phyloP scores from a whole-genome alignment of 2,113 vertebrate species.

The Entosphenus tridentatus region DNA sequence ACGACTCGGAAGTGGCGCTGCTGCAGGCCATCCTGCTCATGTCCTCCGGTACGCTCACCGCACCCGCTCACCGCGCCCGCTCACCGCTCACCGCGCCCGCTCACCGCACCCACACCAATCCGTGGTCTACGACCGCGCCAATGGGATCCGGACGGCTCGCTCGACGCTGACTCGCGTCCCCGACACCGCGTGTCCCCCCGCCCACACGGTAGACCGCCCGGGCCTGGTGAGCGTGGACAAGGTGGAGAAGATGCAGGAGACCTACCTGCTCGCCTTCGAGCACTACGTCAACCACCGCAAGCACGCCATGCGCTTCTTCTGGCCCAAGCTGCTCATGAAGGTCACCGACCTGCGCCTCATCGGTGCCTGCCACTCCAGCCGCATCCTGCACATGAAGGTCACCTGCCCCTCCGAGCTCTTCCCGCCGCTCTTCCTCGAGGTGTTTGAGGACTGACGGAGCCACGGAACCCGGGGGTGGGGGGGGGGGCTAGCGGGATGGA shows the following conservation, averaged over 20 bases:
- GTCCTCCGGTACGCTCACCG: constrained; percentile 44
- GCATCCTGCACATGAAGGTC: constrained; percentile 99
- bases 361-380: constrained; percentile 89
- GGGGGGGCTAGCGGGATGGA: no score
- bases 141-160: no score
- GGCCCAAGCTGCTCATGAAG: constrained; percentile 99
- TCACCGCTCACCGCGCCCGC: no score
- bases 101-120: no score
- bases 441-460: constrained; percentile 54
- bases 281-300: constrained; percentile 99
- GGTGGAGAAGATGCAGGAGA: constrained; percentile 87
- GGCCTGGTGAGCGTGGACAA: constrained; percentile 62
- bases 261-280: constrained; percentile 93
- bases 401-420: constrained; percentile 96
- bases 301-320: constrained; percentile 91
- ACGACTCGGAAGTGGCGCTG: constrained; percentile 91
- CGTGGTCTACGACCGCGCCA: no score
- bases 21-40: constrained; percentile 89
- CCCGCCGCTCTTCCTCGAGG: constrained; percentile 83
- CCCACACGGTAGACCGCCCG: constrained; percentile 44
- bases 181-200: no score
- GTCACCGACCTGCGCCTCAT: constrained; percentile 98
- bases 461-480: no score
- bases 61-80: no score
- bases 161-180: no score